A percentile compares a stretch with the other conserved stretches of the same genome.
These are phyloP conservation scores for Turnix velox DNA, from an alignment of 2,113 vertebrate genomes.

Conservation along the genomic window DNA sequence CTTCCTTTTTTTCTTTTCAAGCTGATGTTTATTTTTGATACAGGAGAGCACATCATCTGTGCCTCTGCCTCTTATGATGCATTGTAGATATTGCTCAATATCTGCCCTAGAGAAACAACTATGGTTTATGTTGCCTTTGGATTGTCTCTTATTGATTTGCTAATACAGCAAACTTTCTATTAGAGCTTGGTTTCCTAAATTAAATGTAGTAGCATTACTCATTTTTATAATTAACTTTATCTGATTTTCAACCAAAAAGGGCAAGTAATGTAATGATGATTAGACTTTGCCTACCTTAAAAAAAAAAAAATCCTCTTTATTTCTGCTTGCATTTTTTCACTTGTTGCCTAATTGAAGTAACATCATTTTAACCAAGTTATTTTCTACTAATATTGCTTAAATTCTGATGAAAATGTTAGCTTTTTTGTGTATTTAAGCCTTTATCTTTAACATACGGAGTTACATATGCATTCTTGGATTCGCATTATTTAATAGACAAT, in stretches of 20 bases:
- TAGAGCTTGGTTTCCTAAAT: conserved; percentile 40
- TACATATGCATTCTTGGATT: conserved; percentile 9
- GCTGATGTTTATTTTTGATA: background rate
- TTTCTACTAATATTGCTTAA: conserved; percentile 63
- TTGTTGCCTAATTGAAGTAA: conserved; percentile 68
- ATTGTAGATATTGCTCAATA: background rate
- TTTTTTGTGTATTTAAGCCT: conserved; percentile 61
- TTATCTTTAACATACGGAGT: conserved; percentile 64
- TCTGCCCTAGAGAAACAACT: background rate
- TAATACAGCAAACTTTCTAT: conserved; percentile 31
- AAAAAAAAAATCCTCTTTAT: conserved; percentile 54
- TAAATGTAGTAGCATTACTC: conserved; percentile 33
- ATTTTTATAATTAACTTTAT: conserved; percentile 70
- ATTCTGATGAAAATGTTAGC: conserved; percentile 47
- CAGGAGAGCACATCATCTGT: background rate
- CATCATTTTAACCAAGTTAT: conserved; percentile 66
- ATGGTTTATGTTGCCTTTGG: background rate
- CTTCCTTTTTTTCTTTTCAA: background rate
- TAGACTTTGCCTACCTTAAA: conserved; percentile 39
- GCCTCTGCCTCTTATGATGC: background rate
- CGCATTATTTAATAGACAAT: conserved; percentile 30
- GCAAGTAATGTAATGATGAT: conserved; percentile 59
- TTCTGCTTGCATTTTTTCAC: conserved; percentile 44
- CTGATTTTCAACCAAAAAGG: conserved; percentile 66
- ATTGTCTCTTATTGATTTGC: conserved; percentile 10